Evolutionary conservation across 2,888 invertebrate genomes (phyloP).

Genomic region (Monopis laevigella): DNA sequence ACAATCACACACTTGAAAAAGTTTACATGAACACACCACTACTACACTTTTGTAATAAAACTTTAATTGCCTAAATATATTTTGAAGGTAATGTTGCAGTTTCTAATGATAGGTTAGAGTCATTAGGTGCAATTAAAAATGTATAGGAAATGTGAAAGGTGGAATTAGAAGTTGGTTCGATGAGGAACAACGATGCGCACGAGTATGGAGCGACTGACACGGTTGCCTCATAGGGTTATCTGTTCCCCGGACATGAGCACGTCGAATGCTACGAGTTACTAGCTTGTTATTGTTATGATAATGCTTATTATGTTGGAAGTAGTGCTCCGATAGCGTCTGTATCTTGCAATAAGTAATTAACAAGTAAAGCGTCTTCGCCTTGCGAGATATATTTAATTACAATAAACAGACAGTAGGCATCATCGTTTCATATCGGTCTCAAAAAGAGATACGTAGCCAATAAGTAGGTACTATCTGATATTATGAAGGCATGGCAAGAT

Average conservation of each 20-base stretch:
- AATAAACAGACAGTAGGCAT: conserved; percentile 8
- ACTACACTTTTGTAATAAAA: too few relatives aligned
- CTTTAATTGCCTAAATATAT: too few relatives aligned
- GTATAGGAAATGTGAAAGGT: not conserved
- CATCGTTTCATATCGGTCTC: too few relatives aligned
- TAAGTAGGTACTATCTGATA: too few relatives aligned
- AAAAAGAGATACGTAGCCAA: too few relatives aligned
- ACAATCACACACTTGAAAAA: too few relatives aligned
- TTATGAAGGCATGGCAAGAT: too few relatives aligned
- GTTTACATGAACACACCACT: too few relatives aligned
- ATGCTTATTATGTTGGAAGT: conserved; percentile 63
- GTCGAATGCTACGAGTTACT: conserved; percentile 39
- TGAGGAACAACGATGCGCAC: not conserved
- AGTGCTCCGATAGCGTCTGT: conserved; percentile 52
- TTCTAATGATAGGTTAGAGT: too few relatives aligned
- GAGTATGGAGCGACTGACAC: not conserved
- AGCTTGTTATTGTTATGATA: conserved; percentile 63
- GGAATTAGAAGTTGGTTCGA: not conserved
- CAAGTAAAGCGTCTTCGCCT: too few relatives aligned
- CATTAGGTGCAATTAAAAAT: too few relatives aligned
- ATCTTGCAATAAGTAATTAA: conserved; percentile 56
- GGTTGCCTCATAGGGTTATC: conserved; percentile 10
- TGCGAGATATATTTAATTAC: conserved; percentile 5
- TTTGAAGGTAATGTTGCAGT: too few relatives aligned
- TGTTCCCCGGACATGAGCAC: conserved; percentile 30